Evolutionary conservation across 2,113 vertebrate genomes (phyloP), one percentile per base, ranked within the genome.

Genomic region (Brachirus orientalis): DNA sequence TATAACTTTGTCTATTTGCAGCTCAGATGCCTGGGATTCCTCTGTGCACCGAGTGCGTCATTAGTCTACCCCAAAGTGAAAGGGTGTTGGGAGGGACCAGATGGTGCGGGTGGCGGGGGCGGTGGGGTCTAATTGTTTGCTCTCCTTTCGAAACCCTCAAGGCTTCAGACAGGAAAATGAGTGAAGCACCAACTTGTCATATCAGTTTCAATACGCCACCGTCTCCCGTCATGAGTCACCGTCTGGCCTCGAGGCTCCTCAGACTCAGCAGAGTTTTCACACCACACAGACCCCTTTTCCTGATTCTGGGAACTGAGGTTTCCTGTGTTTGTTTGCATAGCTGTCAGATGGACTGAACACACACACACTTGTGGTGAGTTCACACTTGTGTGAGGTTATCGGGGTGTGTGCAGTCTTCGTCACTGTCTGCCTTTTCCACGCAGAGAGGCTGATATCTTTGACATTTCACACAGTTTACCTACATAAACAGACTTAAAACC

Each of bases 251-350:
- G 28, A 20, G 22, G 54, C 37, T 57, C 33, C 58, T 60, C 22
- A 38, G 11, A 65, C 54, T 69, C 70, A 61, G 19, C 9, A 1
- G 22, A 1, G 14, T 16, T 18, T 62, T 71, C 65, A 17, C 56
- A 1, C 43, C 63, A 38, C 58, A n/a, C 5, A 20, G 11, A 72
- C 14, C 62, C 16, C 37, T 37, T 50, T 63, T 78, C 71, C 77
- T 13, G 69, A 69, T 64, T 80, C 75, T 38, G 77, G 61, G 65
- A 73, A 70, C 40, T 14, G 67, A 53, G 66, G 61, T 69, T 86
- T 90, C 83, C 82, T 83, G 82, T 28, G 4, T 78, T 84, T 89
- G 88, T 90, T 88, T 80, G 85, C 62, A 45, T 63, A 68, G 62
- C 79, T 78, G 72, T 85, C 77, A 70, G 83, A 82, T 28, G 10